Evolutionary conservation across 2,797 vertebrate genomes (phyloP), one percentile per base, ranked within the genome.

Genomic region (Sparus aurata): DNA sequence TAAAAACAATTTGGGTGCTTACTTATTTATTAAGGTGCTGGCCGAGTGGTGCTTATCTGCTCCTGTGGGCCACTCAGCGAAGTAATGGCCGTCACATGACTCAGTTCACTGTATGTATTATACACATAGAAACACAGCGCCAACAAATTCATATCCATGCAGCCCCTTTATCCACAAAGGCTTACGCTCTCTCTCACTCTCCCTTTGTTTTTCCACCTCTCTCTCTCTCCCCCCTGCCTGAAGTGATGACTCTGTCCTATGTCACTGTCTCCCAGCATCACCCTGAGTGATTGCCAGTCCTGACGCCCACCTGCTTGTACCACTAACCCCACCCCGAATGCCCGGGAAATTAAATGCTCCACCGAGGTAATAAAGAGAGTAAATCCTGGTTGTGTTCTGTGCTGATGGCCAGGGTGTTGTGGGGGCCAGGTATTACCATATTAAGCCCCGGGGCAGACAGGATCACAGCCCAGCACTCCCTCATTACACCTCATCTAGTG

Each of bases 351-450:
- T 49, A 94, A 94, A 93, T 47, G 67, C 86, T 81, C 75, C 17
- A 10, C 75, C 16, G 25, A 82, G 72, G 89, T 93, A 92, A 94
- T 94, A 90, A 93, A 90, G 83, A 87, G 82, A 86, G 87, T 90
- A 90, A 92, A 93, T 93, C 87, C 81, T 87, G 68, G 79, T 70
- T 75, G 78, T 79, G 83, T 78, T 79, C 43, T 75, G 47, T 65
- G 64, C 73, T 30, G 73, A 82, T n/a, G 49, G 69, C 74, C 23
- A 4, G 69, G 57, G 47, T 57, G 68, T 68, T 69, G 78, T 72
- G 76, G 69, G 79, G 83, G 87, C 77, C 38, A 78, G 60, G 82
- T 89, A 83, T 93, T 89, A 84, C 58, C 77, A 87, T 77, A 85
- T 89, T 90, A 85, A 91, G 75, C 80, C 77, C 16, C 16, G 30